A percentile compares a stretch with the other conserved stretches of the same genome.
These are phyloP conservation scores for Camelus dromedarius DNA, from an alignment of 2,113 vertebrate species.

Conservation along the genomic window DNA sequence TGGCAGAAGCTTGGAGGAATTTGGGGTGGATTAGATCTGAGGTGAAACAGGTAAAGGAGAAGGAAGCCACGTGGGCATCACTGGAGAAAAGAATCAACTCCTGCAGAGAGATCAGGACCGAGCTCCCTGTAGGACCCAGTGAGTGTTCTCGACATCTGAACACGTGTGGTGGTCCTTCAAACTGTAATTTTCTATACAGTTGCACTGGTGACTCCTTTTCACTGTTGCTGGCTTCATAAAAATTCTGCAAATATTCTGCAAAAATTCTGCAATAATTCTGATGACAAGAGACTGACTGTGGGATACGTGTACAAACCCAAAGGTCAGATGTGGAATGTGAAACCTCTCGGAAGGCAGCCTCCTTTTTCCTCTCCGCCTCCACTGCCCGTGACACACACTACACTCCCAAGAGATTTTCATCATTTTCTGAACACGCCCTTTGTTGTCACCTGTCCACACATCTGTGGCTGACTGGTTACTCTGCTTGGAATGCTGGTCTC, in stretches of 20 bases:
- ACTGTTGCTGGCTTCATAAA: not conserved
- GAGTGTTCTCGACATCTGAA: not conserved
- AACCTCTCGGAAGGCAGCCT: fast-evolving
- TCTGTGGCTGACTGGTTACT: fast-evolving
- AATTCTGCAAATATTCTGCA: not conserved
- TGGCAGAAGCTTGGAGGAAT: not conserved
- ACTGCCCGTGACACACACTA: fast-evolving
- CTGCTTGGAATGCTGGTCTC: not conserved
- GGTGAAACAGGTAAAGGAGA: not conserved
- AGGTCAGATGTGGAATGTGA: not conserved
- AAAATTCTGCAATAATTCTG: not conserved
- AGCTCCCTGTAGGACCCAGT: fast-evolving
- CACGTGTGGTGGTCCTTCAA: not conserved
- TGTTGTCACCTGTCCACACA: not conserved
- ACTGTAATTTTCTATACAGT: not conserved
- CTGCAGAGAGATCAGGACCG: too few species aligned
- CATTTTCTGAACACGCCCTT: not conserved
- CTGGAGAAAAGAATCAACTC: not conserved
- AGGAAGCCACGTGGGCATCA: not conserved
- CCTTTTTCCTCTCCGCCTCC: too few species aligned
- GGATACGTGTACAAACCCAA: too few species aligned
- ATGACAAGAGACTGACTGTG: not conserved
- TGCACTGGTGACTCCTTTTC: not conserved
- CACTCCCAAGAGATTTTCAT: not conserved
- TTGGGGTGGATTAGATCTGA: not conserved